Evolutionary conservation across 2,797 vertebrate genomes (phyloP), one percentile per base, ranked within the genome.

Genomic region (Sciurus carolinensis): DNA sequence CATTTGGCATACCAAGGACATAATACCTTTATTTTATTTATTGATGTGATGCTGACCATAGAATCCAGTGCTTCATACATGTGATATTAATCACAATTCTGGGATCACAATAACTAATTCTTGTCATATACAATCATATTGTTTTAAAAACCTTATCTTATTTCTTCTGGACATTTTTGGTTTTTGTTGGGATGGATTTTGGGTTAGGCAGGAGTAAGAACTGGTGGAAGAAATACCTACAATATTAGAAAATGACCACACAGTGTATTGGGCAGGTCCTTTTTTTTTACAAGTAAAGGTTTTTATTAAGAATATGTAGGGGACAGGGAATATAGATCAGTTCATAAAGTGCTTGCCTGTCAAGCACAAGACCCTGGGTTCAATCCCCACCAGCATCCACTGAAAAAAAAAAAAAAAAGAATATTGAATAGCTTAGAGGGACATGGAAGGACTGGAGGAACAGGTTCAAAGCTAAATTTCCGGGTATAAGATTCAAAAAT

Each of bases 161-260:
- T 92, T 71, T 96, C 54, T 90, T 73, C n/a, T 42, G 17, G 57
- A 88, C 18, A 72, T 47, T 33, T 72, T 92, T 50, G 52, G 7
- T 12, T 88, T 76, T 71, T 80, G 15, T 33, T 79, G 77, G 39
- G 36, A 36, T 71, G 50, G n/a, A 66, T 69, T 79, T 87, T 44
- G 62, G 24, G 18, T 42, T 96, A 18, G 54, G n/a, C 30, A 92
- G 52, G 22, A 52, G 33, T 66, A 64, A 44, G 52, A 7, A 42
- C 26, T 39, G 15, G 3, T 71, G 59, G 71, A 5, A 90, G 28
- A 92, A 73, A 52, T 80, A 79, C 30, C 80, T 77, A 20, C 10
- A 39, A 59, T 90, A 39, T 81, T 83, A 50, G 24, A 50, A 76
- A 76, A 79, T 75, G 9, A 47, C 59, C 22, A 0, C 28, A 47